phyloP scores from a whole-genome alignment of 2,888 invertebrate genomes.

The Willowsia nigromaculata region DNA sequence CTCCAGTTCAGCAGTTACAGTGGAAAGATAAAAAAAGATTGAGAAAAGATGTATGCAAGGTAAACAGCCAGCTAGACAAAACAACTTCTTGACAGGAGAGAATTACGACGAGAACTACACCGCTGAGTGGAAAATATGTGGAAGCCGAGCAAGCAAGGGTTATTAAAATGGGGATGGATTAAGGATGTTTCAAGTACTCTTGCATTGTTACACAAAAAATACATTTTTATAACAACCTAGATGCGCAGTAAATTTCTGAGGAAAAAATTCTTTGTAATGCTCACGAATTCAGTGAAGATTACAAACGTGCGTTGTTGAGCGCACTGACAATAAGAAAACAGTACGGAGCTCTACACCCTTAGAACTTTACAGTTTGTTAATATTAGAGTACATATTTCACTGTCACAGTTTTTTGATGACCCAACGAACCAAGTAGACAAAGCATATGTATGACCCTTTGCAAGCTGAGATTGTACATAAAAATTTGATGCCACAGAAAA shows the following conservation, averaged over 20 bases:
- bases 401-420: constrained; percentile 45
- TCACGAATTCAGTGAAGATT: not conserved
- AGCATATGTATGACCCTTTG: not conserved
- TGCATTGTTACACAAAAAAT: constrained; percentile 4
- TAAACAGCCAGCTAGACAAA: not conserved
- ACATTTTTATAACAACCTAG: not conserved
- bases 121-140: constrained; percentile 43
- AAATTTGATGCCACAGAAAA: constrained; percentile 31
- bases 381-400: constrained; percentile 37
- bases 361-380: constrained; percentile 5
- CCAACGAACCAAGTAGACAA: not conserved
- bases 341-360: not conserved
- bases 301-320: not conserved
- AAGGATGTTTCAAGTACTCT: not conserved
- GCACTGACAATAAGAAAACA: not conserved
- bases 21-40: not conserved
- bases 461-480: constrained; percentile 10
- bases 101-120: constrained; percentile 45
- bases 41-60: not conserved
- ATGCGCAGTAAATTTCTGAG: not conserved
- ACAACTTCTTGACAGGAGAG: constrained; percentile 57
- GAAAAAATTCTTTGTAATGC: not conserved
- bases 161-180: constrained; percentile 46
- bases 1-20: not conserved
- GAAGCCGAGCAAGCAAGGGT: constrained; percentile 35